These are phyloP conservation scores for Penaeus indicus DNA, from an alignment of 1,140 invertebrate genomes.

Conservation along the genomic window DNA sequence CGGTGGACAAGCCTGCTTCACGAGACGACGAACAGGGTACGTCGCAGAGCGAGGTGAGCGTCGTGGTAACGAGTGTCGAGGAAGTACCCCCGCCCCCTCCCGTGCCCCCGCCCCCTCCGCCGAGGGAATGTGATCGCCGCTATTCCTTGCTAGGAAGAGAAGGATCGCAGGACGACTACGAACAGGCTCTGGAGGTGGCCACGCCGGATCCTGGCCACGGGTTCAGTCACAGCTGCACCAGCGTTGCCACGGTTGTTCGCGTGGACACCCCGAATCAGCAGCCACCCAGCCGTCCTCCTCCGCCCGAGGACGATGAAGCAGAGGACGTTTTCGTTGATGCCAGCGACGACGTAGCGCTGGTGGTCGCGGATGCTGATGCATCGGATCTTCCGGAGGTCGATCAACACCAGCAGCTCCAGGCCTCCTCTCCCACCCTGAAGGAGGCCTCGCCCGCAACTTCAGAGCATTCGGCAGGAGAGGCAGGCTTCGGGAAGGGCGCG, in stretches of 20 bases:
- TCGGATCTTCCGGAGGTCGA: neutral
- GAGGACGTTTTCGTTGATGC: slow-evolving; percentile 54
- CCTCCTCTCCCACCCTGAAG: too few relatives aligned
- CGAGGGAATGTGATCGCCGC: neutral
- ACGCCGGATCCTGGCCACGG: slow-evolving; percentile 20
- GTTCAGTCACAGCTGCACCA: slow-evolving; percentile 48
- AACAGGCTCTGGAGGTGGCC: slow-evolving; percentile 50
- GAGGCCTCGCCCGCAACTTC: too few relatives aligned
- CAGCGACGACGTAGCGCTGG: slow-evolving; percentile 10
- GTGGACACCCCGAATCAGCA: neutral
- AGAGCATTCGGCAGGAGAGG: too few relatives aligned
- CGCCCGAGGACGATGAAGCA: slow-evolving; percentile 16
- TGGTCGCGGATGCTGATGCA: too few relatives aligned
- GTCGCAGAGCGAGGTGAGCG: neutral
- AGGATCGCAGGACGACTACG: slow-evolving; percentile 49
- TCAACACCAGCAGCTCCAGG: too few relatives aligned
- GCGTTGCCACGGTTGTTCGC: slow-evolving; percentile 35
- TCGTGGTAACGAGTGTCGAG: too few relatives aligned
- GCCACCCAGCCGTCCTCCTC: slow-evolving; percentile 3
- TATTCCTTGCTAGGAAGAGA: neutral
- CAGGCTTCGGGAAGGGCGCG: too few relatives aligned
- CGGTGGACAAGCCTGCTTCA: too few relatives aligned
- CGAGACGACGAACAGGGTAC: neutral
- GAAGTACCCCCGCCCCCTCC: neutral
- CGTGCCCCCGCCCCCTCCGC: slow-evolving; percentile 2